Evolutionary conservation across 2,797 vertebrate genomes (phyloP), one percentile per base, ranked within the genome.

Genomic region (Sebastes trivittatus): DNA sequence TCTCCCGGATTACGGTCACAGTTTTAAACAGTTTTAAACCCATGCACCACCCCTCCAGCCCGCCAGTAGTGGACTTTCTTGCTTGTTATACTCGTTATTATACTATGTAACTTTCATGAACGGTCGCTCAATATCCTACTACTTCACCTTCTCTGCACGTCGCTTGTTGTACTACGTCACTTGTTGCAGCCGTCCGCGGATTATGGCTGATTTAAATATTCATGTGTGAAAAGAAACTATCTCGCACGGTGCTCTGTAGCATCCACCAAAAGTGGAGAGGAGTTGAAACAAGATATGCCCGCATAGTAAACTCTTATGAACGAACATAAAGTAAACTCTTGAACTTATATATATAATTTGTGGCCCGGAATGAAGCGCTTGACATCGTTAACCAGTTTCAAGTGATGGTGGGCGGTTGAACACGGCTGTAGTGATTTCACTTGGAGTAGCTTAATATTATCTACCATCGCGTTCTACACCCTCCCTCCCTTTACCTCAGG

Each of bases 401-500:
- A 59, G 49, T n/a, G 36, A 3, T 56, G 14, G 18, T 52, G 66
- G 54, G 30, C 25, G 16, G 66, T 46, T 55, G 20, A 38, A 38
- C 30, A 6, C 56, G 20, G 22, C n/a, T n/a, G 5, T 6, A 13
- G 25, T 4, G 62, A 79, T 91, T 87, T 75, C 55, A 20, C 22
- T 63, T 7, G 6, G 34, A 65, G 66, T n/a, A 18, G 63, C 61
- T 77, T 72, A 66, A 82, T 77, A 77, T 80, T 58, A 76, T 85
- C 88, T 79, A 42, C 68, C 64, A 54, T 85, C 75, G 68, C 72
- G 38, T 34, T 75, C 74, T 42, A 52, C 46, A 52, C 62, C 3
- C 4, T 73, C 49, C 29, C 16, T 75, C 20, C 66, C 20, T 55
- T 83, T 56, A 83, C 85, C 78, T 87, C 86, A 76, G 85, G 86